Percentiles rank a stretch among this genome's conserved stretches.
Conservation (phyloP, 2,797 vertebrate species). For the Enoplosus armatus region DNA sequence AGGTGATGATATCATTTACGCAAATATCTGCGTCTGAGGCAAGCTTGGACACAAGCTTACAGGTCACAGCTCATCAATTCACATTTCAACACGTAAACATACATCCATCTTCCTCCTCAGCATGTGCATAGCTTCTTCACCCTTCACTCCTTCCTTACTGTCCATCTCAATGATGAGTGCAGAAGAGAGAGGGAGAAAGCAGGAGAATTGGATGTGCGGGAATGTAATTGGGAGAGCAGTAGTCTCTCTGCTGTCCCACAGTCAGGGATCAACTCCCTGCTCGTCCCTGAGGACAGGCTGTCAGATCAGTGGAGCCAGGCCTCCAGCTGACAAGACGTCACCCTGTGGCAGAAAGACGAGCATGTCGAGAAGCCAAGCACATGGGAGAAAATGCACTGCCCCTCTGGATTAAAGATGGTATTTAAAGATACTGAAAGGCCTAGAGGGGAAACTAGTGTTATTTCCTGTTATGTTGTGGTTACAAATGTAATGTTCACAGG, state of each 20-base stretch:
- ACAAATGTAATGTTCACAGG: neutral
- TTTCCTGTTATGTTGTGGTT: neutral
- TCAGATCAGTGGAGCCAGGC: constrained; percentile 67
- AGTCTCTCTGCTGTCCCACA: constrained; percentile 45
- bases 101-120: constrained; percentile 14
- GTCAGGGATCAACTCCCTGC: constrained; percentile 56
- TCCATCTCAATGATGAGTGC: constrained; percentile 8
- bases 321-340: constrained; percentile 63
- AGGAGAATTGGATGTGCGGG: constrained; percentile 25
- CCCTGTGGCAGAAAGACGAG: constrained; percentile 51
- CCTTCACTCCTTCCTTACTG: constrained; percentile 19
- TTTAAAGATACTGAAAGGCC: constrained; percentile 17
- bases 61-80: constrained; percentile 29
- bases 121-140: neutral
- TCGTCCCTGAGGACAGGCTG: constrained; percentile 68
- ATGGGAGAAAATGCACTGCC: constrained; percentile 22
- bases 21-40: constrained; percentile 11
- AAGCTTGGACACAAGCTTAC: neutral
- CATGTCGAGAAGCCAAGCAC: constrained; percentile 6
- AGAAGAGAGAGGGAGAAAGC: neutral
- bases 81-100: constrained; percentile 21
- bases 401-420: constrained; percentile 43
- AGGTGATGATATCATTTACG: constrained; percentile 12
- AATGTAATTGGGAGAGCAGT: constrained; percentile 61
- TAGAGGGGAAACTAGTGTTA: constrained; percentile 13